Evolutionary conservation across 2,113 vertebrate genomes (phyloP).

Genomic region (Poeciliopsis occidentalis): DNA sequence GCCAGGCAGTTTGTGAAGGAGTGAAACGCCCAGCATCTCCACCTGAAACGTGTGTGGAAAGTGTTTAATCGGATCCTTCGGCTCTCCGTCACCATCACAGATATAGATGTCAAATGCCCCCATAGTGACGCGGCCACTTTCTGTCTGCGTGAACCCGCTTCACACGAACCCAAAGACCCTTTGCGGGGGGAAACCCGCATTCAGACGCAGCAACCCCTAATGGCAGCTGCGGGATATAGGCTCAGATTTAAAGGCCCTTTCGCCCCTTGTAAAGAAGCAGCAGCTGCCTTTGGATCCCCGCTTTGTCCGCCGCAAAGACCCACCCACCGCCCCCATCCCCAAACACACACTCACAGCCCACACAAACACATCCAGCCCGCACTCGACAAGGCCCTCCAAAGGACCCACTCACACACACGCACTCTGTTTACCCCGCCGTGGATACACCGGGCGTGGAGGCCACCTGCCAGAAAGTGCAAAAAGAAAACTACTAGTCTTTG

Average conservation of each 20-base stretch:
- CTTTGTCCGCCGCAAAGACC: conserved; percentile 83
- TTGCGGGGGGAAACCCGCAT: conserved; percentile 44
- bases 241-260: conserved; percentile 88
- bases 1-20: too few species aligned
- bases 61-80: too few species aligned
- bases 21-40: too few species aligned
- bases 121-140: background rate
- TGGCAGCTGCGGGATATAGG: conserved; percentile 88
- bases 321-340: conserved; percentile 75
- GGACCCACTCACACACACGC: conserved; percentile 66
- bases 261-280: conserved; percentile 84
- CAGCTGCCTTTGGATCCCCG: conserved; percentile 90
- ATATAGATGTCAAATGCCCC: background rate
- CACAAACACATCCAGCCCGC: conserved; percentile 65
- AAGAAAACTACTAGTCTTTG: conserved; percentile 77
- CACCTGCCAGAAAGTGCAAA: conserved; percentile 78
- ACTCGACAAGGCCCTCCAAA: conserved; percentile 82
- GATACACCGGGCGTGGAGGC: conserved; percentile 78
- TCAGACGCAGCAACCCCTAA: conserved; percentile 55
- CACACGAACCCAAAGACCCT: conserved; percentile 29
- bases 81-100: background rate
- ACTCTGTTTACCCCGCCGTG: conserved; percentile 72
- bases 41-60: too few species aligned
- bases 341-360: background rate
- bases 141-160: background rate